Evolutionary conservation across 1,140 invertebrate genomes (phyloP).

Genomic region (Ladona fulva): DNA sequence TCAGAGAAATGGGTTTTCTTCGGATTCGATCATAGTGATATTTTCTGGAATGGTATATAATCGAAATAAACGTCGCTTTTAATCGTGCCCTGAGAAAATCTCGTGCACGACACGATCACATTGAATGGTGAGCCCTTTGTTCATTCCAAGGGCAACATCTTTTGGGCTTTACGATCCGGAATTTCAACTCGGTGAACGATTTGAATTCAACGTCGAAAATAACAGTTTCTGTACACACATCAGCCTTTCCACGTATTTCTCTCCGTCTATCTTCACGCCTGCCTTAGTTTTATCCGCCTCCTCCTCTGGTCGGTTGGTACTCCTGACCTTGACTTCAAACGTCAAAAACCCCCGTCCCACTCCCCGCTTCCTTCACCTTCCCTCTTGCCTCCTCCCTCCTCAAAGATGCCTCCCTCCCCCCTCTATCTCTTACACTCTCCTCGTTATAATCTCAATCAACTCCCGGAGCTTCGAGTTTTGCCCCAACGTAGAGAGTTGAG

Average conservation of each 20-base stretch:
- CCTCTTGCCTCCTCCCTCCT: not conserved
- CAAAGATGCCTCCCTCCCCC: not conserved
- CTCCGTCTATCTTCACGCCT: not conserved
- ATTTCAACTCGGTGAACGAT: too few species aligned
- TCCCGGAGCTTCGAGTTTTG: not conserved
- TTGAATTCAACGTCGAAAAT: too few species aligned
- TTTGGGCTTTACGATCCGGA: too few species aligned
- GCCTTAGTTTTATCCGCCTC: not conserved
- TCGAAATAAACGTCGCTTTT: too few species aligned
- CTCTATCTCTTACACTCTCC: not conserved
- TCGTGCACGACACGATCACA: too few species aligned
- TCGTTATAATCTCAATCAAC: slow-evolving; percentile 7
- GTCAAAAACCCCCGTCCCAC: not conserved
- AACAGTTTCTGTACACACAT: too few species aligned
- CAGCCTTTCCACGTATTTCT: not conserved
- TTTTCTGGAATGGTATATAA: too few species aligned
- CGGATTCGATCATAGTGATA: too few species aligned
- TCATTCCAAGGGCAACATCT: too few species aligned
- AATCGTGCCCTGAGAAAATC: too few species aligned
- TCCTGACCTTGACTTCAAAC: slow-evolving; percentile 8
- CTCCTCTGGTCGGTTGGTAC: not conserved
- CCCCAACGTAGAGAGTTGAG: not conserved
- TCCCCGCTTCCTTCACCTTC: not conserved
- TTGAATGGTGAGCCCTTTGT: too few species aligned
- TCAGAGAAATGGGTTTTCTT: too few species aligned